Evolutionary conservation across 2,113 vertebrate species (phyloP).

Genomic region (Microtus montanus): DNA sequence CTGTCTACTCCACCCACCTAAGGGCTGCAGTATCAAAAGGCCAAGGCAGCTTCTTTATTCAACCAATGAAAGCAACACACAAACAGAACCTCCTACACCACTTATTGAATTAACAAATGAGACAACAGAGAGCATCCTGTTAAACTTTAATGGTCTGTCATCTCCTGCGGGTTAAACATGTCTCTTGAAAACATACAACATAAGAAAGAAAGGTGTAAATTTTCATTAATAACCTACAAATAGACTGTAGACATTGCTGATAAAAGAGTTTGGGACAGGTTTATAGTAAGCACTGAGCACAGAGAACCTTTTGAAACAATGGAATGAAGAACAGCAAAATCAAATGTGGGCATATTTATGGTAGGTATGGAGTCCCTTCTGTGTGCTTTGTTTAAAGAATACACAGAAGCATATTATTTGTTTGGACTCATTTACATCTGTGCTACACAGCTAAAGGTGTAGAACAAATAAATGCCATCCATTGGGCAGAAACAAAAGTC

Average conservation of each 20-base stretch:
- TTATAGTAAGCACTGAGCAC: not conserved
- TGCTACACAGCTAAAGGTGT: not conserved
- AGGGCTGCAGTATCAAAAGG: too few relatives aligned
- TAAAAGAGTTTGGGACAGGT: conserved; percentile 14
- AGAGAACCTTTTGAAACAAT: not conserved
- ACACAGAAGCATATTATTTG: not conserved
- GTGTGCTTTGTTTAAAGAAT: not conserved
- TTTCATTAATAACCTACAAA: conserved; percentile 18
- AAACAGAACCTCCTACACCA: too few relatives aligned
- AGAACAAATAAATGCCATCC: not conserved
- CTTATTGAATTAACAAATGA: conserved; percentile 58
- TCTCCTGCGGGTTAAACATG: conserved; percentile 41
- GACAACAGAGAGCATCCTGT: not conserved
- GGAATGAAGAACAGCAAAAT: not conserved
- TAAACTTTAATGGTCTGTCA: conserved; percentile 61
- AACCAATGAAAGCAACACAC: too few relatives aligned
- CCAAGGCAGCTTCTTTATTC: too few relatives aligned
- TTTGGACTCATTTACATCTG: not conserved
- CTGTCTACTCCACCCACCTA: too few relatives aligned
- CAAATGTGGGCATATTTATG: not conserved
- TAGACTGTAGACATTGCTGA: not conserved
- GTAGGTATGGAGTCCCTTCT: not conserved
- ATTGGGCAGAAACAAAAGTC: not conserved
- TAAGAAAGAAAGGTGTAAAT: not conserved
- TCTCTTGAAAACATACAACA: conserved; percentile 41